phyloP scores from a whole-genome alignment of 2,797 vertebrate species.

The Remorina albescens region DNA sequence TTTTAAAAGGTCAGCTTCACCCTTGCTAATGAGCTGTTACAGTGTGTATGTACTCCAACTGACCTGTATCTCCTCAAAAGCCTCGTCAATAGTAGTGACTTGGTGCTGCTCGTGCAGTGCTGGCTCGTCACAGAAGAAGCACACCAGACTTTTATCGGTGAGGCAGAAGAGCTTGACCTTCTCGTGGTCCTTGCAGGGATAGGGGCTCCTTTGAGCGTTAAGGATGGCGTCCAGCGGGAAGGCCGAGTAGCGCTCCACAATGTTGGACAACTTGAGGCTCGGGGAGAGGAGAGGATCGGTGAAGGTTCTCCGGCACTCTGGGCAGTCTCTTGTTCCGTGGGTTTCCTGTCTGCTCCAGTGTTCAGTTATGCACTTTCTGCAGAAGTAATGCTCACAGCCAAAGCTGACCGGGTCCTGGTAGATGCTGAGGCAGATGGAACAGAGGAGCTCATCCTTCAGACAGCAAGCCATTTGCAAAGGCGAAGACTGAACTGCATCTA shows the following conservation, averaged over 20 bases:
- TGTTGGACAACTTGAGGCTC: slow-evolving; percentile 98
- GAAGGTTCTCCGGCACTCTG: slow-evolving; percentile 95
- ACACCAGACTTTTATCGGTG: slow-evolving; percentile 93
- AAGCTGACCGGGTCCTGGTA: slow-evolving; percentile 98
- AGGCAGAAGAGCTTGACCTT: slow-evolving; percentile 99
- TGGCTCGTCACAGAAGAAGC: slow-evolving; percentile 98
- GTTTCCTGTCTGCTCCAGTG: slow-evolving; percentile 97
- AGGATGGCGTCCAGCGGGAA: slow-evolving; percentile 97
- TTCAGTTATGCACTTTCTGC: slow-evolving; percentile 96
- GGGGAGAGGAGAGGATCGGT: slow-evolving; percentile 92
- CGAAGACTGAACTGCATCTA: slow-evolving; percentile 72
- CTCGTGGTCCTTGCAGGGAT: slow-evolving; percentile 96
- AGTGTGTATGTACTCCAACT: slow-evolving; percentile 30
- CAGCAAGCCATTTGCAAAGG: slow-evolving; percentile 91
- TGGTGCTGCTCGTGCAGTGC: slow-evolving; percentile 97
- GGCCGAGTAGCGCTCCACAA: slow-evolving; percentile 96
- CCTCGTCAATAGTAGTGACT: slow-evolving; percentile 96
- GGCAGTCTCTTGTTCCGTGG: slow-evolving; percentile 92
- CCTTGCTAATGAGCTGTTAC: slow-evolving; percentile 49
- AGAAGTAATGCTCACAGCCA: slow-evolving; percentile 99
- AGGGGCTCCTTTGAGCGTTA: slow-evolving; percentile 90
- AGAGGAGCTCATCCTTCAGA: slow-evolving; percentile 98
- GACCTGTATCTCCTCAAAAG: slow-evolving; percentile 98
- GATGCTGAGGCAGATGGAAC: slow-evolving; percentile 98
- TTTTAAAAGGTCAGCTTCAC: slow-evolving; percentile 47